Conservation (phyloP, 2,113 vertebrate species). For the Gopherus evgoodei region DNA sequence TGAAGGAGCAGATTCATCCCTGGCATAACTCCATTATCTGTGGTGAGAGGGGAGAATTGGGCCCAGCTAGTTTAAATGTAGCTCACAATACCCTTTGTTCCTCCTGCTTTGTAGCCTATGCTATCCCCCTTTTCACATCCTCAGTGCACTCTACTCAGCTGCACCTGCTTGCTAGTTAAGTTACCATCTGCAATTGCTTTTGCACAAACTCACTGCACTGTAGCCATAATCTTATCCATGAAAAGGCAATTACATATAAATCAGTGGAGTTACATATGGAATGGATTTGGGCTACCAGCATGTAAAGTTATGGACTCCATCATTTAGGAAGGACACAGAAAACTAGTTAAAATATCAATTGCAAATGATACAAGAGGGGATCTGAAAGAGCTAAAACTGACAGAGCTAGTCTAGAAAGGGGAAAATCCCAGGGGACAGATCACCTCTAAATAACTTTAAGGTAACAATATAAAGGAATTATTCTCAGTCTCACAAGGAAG, state of each 20-base stretch:
- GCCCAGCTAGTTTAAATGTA: rapidly evolving
- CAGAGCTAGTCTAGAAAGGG: neutral
- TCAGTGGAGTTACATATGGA: neutral
- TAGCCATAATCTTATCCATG: neutral
- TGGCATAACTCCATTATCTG: rapidly evolving
- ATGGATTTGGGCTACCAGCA: neutral
- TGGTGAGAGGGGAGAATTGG: neutral
- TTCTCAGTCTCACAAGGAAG: neutral
- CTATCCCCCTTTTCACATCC: rapidly evolving
- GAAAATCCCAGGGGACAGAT: neutral
- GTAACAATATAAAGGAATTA: neutral
- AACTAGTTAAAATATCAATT: neutral
- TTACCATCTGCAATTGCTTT: neutral
- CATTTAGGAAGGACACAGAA: neutral
- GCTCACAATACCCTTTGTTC: neutral
- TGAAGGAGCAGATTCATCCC: neutral
- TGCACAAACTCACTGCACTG: neutral
- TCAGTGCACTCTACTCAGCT: neutral
- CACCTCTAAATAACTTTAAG: neutral
- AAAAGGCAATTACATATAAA: neutral
- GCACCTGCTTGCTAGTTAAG: neutral
- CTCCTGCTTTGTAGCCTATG: neutral
- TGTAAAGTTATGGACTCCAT: rapidly evolving
- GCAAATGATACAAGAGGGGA: neutral
- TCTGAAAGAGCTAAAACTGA: neutral